Evolutionary conservation across 2,888 invertebrate genomes (phyloP), one percentile per base, ranked within the genome.

Genomic region (Brenthis hecate): DNA sequence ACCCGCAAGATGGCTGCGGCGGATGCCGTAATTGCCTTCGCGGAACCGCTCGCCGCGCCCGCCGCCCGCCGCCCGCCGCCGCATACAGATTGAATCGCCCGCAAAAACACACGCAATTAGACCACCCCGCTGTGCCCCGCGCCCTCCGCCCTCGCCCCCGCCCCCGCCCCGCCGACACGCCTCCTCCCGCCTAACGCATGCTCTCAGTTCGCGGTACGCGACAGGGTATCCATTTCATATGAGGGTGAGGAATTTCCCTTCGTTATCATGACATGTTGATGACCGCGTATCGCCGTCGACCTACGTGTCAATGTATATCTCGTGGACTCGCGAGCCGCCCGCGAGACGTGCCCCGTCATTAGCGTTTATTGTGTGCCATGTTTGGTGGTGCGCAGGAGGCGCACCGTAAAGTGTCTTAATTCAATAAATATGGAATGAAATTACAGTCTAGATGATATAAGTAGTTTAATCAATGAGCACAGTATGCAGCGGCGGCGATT

Each of bases 1-100:
- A 80, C 82, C 66, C 54, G 79, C 88, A 91, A 90, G 85, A 91
- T 91, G 91, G 91, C 91, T 85, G 88, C 86, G 80, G 81, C 88
- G 88, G 89, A 86, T 85, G 89, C 88, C 79, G 85, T 91, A 91
- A 91, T 91, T 89, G 87, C 84, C 78, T 91, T 91, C 91, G 87
- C 84, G 87, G 91, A 91, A 91, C 80, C 80, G 79, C 79, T 48
- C 76, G 72, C 73, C 70, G 56, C 69, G 72, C 72, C 77, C 81
- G 8, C 28, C 79, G 51, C 32, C 55, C 54, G 48, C 54, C 66
- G 28, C 85, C 81, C 79, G 80, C 78, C 76, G 71, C 73, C 72
- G 72, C 58, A 66, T 65, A 87, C 87, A 85, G 87, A 88, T 87
- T 86, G 83, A 74, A 62, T 67, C 72, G 68, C 61, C 68, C 72